Percentiles rank a stretch among this genome's conserved stretches.
These are phyloP conservation scores for Clarias platycephalus DNA, from an alignment of 2,797 vertebrate genomes.

Conservation along the genomic window DNA sequence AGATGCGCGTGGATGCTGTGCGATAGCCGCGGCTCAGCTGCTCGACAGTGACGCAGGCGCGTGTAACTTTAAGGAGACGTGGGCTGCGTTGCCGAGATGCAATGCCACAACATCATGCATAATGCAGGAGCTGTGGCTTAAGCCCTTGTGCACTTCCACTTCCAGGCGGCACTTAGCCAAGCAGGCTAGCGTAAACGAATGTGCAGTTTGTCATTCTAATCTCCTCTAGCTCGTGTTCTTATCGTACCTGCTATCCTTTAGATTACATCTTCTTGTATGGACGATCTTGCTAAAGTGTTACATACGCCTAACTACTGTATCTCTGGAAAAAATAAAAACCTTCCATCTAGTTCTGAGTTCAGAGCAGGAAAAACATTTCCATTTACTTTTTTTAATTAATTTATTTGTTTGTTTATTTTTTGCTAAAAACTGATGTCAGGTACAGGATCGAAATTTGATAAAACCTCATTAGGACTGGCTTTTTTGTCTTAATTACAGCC, in stretches of 20 bases:
- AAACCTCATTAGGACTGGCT: not conserved
- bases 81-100: conserved; percentile 74
- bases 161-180: conserved; percentile 64
- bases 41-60: conserved; percentile 44
- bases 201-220: conserved; percentile 48
- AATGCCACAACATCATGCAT: conserved; percentile 74
- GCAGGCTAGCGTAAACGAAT: conserved; percentile 62
- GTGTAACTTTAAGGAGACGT: conserved; percentile 73
- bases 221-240: conserved; percentile 41
- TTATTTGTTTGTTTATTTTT: too few relatives aligned
- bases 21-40: conserved; percentile 17
- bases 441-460: not conserved
- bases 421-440: not conserved
- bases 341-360: not conserved
- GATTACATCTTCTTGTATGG: conserved; percentile 41
- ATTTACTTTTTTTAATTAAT: not conserved
- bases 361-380: not conserved
- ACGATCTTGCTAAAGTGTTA: conserved; percentile 38
- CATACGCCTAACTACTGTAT: conserved; percentile 9
- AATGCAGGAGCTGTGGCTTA: conserved; percentile 75
- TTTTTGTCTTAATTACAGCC: not conserved
- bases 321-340: not conserved
- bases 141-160: conserved; percentile 73
- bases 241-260: conserved; percentile 37
- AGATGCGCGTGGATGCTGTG: not conserved